Conservation (phyloP, 2,113 vertebrate genomes). For the Chrysochloris asiatica region DNA sequence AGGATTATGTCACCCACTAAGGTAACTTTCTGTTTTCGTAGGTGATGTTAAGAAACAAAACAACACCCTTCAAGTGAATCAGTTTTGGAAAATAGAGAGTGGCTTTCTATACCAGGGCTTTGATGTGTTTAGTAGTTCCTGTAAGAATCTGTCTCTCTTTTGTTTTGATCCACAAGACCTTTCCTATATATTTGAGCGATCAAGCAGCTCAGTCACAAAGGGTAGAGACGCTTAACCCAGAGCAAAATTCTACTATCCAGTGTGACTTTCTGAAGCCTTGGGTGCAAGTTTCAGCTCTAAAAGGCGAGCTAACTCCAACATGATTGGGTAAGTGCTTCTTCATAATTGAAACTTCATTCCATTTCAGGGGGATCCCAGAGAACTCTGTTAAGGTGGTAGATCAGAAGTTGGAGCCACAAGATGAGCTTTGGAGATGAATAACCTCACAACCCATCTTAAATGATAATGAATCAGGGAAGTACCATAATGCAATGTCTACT, state of each 20-base stretch:
- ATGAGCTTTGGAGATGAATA: neutral
- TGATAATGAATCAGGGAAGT: neutral
- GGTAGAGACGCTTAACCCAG: slow-evolving; percentile 61
- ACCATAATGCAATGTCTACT: neutral
- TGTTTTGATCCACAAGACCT: slow-evolving; percentile 83
- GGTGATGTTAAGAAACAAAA: slow-evolving; percentile 80
- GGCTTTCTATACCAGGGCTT: slow-evolving; percentile 79
- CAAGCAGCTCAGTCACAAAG: slow-evolving; percentile 70
- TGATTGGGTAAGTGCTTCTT: slow-evolving; percentile 79
- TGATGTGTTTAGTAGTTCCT: slow-evolving; percentile 82
- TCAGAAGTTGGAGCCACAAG: neutral
- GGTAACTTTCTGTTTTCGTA: slow-evolving; percentile 77
- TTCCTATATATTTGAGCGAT: slow-evolving; percentile 85
- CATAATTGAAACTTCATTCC: slow-evolving; percentile 20
- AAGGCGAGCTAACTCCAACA: slow-evolving; percentile 14
- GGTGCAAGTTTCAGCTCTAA: slow-evolving; percentile 62
- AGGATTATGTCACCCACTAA: slow-evolving; percentile 79
- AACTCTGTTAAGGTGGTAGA: neutral
- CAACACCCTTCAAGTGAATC: slow-evolving; percentile 77
- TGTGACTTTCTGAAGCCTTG: slow-evolving; percentile 54
- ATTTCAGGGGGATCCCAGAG: neutral
- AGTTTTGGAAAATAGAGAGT: slow-evolving; percentile 77
- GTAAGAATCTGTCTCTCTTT: slow-evolving; percentile 83
- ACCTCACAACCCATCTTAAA: neutral
- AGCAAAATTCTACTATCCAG: slow-evolving; percentile 54